Evolutionary conservation across 2,797 vertebrate species (phyloP).

Genomic region (Meda fulgida): DNA sequence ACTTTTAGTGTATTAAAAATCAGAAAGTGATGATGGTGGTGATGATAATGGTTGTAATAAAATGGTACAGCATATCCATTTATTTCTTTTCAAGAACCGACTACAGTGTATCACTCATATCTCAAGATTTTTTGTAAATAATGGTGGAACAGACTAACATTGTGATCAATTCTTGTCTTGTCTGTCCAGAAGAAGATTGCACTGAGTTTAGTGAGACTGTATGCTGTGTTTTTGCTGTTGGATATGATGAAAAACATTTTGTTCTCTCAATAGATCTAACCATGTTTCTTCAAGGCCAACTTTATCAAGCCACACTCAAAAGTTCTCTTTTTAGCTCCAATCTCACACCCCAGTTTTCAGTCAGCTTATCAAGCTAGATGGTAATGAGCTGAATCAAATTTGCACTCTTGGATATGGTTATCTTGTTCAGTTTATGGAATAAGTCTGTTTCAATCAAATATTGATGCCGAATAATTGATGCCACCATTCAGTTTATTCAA

Average conservation of each 20-base stretch:
- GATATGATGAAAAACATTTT: conserved; percentile 30
- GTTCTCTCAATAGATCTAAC: conserved; percentile 23
- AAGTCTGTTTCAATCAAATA: conserved; percentile 9
- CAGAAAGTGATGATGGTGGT: background rate
- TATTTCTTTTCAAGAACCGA: background rate
- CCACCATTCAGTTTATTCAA: background rate
- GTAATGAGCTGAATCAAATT: conserved; percentile 39
- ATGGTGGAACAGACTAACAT: conserved; percentile 13
- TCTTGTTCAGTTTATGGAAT: conserved; percentile 4
- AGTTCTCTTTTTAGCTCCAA: conserved; percentile 19
- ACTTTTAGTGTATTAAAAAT: background rate
- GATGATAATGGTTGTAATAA: background rate
- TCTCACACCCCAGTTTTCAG: conserved; percentile 6
- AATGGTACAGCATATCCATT: background rate
- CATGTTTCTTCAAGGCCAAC: conserved; percentile 16
- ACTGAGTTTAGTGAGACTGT: conserved; percentile 31
- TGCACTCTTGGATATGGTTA: conserved; percentile 4
- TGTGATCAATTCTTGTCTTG: conserved; percentile 4
- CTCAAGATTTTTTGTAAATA: conserved; percentile 23
- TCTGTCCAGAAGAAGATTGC: conserved; percentile 33
- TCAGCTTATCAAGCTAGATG: conserved; percentile 20
- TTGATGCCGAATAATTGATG: conserved; percentile 3
- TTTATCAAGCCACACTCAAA: conserved; percentile 14
- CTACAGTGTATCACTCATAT: background rate
- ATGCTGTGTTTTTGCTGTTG: conserved; percentile 30